Conservation (phyloP, 1,140 invertebrate genomes). For the Aphaenogaster rudis region DNA sequence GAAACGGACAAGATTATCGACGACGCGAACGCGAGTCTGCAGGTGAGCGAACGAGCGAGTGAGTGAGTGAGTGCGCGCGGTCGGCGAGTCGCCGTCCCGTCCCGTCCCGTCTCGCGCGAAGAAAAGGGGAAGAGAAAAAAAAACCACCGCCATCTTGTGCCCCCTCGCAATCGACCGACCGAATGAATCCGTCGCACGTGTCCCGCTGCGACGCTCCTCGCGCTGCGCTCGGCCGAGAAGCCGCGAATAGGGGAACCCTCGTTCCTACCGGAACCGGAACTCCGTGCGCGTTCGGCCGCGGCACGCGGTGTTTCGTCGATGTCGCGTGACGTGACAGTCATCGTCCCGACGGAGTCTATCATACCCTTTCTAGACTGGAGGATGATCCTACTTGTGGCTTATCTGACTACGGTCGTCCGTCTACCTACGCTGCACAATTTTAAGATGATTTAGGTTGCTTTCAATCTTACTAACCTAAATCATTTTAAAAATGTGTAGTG, state of each 20-base stretch:
- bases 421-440: no score
- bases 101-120: conserved; percentile 38
- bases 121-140: conserved; percentile 20
- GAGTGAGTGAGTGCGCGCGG: background rate
- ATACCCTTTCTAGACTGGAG: no score
- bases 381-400: no score
- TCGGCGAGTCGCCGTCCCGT: conserved; percentile 42
- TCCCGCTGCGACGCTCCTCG: background rate
- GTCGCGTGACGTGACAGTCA: background rate
- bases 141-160: conserved; percentile 80
- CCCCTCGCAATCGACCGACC: conserved; percentile 63
- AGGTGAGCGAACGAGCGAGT: conserved; percentile 82
- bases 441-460: no score
- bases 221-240: background rate
- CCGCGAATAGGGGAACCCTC: background rate
- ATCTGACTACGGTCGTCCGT: no score
- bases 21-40: conserved; percentile 88
- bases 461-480: no score
- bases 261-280: no score
- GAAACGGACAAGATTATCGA: conserved; percentile 90
- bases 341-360: background rate
- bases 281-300: no score
- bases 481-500: no score
- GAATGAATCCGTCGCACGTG: conserved; percentile 35
- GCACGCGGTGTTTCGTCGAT: no score